phyloP scores from a whole-genome alignment of 2,888 invertebrate genomes.

The Hartigia nigra region DNA sequence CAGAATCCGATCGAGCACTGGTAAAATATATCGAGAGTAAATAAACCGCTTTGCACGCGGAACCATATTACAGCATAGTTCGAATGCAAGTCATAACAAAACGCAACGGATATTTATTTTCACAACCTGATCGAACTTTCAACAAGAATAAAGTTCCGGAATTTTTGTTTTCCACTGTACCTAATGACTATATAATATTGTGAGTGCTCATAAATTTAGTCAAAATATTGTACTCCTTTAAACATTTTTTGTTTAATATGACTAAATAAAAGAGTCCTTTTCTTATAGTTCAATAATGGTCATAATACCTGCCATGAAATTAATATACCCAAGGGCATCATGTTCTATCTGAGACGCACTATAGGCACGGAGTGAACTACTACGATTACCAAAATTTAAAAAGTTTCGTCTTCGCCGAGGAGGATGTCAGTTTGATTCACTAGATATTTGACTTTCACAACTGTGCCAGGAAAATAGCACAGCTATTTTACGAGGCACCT shows the following conservation, averaged over 20 bases:
- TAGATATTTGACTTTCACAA: constrained; percentile 43
- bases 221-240: neutral
- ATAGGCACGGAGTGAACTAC: neutral
- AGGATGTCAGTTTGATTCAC: constrained; percentile 45
- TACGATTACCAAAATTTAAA: constrained; percentile 15
- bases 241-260: neutral
- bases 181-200: neutral
- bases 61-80: neutral
- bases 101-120: neutral
- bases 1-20: constrained; percentile 1
- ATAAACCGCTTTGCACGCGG: constrained; percentile 24
- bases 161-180: neutral
- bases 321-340: neutral
- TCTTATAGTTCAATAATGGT: neutral
- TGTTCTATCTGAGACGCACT: neutral
- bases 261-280: neutral
- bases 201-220: neutral
- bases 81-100: neutral
- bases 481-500: constrained; percentile 56
- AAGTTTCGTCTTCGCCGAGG: constrained; percentile 50
- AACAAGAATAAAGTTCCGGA: neutral
- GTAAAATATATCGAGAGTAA: constrained; percentile 23
- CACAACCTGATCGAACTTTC: neutral
- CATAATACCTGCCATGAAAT: neutral
- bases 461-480: constrained; percentile 57